phyloP scores from a whole-genome alignment of 2,113 vertebrate species.

The Trematomus loennbergii region DNA sequence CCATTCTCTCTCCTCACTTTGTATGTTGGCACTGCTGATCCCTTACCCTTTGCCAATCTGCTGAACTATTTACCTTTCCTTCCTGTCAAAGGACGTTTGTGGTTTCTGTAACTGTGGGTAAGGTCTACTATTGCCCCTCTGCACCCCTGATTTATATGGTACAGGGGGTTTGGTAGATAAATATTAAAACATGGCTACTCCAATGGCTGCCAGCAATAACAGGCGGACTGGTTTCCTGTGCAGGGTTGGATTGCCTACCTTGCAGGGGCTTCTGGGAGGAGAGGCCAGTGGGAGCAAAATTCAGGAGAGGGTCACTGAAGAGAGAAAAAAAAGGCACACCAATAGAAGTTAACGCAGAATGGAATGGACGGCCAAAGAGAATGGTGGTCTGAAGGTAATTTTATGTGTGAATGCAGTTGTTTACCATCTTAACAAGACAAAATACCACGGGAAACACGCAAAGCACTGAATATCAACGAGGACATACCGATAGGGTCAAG shows the following conservation, averaged over 20 bases:
- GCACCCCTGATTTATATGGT: constrained; percentile 76
- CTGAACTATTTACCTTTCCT: constrained; percentile 66
- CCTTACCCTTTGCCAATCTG: constrained; percentile 47
- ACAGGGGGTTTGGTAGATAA: constrained; percentile 73
- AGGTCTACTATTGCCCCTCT: constrained; percentile 62
- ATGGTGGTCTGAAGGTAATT: constrained; percentile 30
- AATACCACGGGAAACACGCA: constrained; percentile 13
- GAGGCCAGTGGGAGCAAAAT: constrained; percentile 38
- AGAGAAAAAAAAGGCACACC: constrained; percentile 20
- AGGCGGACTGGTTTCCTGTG: constrained; percentile 79
- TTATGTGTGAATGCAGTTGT: constrained; percentile 19
- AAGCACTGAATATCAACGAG: constrained; percentile 19
- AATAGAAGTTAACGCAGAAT: background rate
- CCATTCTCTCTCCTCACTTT: constrained; percentile 30
- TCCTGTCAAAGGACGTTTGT: constrained; percentile 72
- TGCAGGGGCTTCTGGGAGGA: constrained; percentile 45
- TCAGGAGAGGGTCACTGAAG: constrained; percentile 5
- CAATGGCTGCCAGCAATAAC: constrained; percentile 79
- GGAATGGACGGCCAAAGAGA: constrained; percentile 6
- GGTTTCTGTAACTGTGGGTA: constrained; percentile 64
- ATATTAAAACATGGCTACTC: constrained; percentile 78
- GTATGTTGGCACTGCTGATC: constrained; percentile 40
- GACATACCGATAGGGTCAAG: constrained; percentile 27
- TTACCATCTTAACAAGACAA: constrained; percentile 18
- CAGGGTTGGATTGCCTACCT: constrained; percentile 71